Conservation (phyloP, 2,113 vertebrate species). For the Tiliqua scincoides region DNA sequence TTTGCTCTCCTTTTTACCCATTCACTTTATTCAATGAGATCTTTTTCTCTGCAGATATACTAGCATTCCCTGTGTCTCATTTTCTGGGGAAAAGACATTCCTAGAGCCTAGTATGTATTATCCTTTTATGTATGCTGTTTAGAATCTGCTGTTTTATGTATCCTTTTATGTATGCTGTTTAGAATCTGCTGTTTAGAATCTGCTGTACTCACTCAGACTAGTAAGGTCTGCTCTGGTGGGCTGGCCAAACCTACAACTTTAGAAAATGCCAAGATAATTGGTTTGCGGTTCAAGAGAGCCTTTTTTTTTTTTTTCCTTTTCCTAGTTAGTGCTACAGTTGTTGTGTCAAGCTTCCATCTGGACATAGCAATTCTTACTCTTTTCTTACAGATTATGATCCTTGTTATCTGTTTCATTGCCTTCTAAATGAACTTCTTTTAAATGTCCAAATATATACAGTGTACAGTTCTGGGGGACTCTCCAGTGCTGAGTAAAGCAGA, state of each 20-base stretch:
- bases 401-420: not conserved
- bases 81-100: not conserved
- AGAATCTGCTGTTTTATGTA: no score
- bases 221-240: not conserved
- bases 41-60: not conserved
- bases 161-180: not conserved
- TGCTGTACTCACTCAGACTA: not conserved
- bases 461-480: not conserved
- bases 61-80: not conserved
- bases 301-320: not conserved
- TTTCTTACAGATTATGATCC: not conserved
- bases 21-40: not conserved
- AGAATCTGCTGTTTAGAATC: no score
- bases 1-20: not conserved
- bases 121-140: not conserved
- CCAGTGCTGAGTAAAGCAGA: not conserved
- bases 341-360: not conserved
- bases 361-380: not conserved
- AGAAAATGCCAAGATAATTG: not conserved
- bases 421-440: not conserved
- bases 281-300: not conserved
- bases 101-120: not conserved
- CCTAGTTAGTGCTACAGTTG: not conserved
- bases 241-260: not conserved
- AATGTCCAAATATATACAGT: not conserved